Evolutionary conservation across 2,888 invertebrate genomes (phyloP), one percentile per base, ranked within the genome.

Genomic region (Caenorhabditis sp.): DNA sequence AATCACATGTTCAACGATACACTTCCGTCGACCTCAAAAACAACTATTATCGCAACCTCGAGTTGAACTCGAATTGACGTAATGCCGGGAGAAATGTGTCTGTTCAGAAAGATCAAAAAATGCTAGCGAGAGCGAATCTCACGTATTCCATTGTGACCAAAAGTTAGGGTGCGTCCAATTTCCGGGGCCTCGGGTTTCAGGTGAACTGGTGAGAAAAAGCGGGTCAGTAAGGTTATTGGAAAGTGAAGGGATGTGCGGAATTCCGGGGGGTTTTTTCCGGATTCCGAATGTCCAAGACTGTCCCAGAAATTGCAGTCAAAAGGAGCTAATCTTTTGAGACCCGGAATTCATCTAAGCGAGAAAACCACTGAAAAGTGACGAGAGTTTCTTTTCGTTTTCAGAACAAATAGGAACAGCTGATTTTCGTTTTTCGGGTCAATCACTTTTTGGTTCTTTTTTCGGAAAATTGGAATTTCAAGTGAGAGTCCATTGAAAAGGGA

Each of bases 41-140:
- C 58, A 59, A 59, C 19, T 16, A 49, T 49, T 2, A 22, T n/a
- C n/a, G n/a, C n/a, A n/a, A n/a, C n/a, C n/a, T n/a, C n/a, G n/a
- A n/a, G n/a, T n/a, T n/a, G 3, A 4, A 14, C 26, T 54, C 26
- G 47, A 47, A 66, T 49, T 66, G 64, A 66, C 64, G 64, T 66
- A 47, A 24, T 61, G 19, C n/a, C 59, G 59, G 14, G 19, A 35
- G 10, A 56, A 56, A 59, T 26, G 54, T 26, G 54, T 54, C 54
- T 26, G 63, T 59, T 59, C 38, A 59, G 19, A 28, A 31, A 59
- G 59, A 59, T 59, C 59, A 59, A 59, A 35, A 31, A 38, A 38
- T 59, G 26, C 56, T 28, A 28, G n/a, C n/a, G n/a, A n/a, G 19
- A 22, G 16, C 26, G 26, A n/a, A 49, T 49, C 49, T 56, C 56